Evolutionary conservation across 1,140 invertebrate species (phyloP).

Genomic region (Ceratina japonica): DNA sequence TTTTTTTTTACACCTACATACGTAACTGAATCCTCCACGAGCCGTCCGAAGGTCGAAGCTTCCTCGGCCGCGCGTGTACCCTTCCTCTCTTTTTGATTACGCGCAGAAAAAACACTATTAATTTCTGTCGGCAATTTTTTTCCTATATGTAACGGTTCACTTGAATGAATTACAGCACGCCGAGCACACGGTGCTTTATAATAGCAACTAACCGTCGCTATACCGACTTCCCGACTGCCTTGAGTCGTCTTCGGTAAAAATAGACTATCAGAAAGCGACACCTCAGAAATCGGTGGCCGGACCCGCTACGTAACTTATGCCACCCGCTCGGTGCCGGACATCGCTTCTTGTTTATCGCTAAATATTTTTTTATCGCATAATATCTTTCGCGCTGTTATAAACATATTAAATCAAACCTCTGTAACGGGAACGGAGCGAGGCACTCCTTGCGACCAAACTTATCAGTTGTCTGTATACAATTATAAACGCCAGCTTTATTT

Average conservation of each 20-base stretch:
- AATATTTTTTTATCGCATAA: too few relatives aligned
- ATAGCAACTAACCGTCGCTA: constrained; percentile 68
- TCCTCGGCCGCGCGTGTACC: not conserved
- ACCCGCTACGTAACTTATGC: constrained; percentile 22
- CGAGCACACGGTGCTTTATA: constrained; percentile 68
- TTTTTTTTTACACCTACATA: constrained; percentile 43
- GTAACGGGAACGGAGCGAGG: too few relatives aligned
- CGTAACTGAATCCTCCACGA: constrained; percentile 42
- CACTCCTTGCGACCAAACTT: too few relatives aligned
- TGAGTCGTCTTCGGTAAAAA: constrained; percentile 71
- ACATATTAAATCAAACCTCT: too few relatives aligned
- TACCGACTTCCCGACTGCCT: constrained; percentile 68
- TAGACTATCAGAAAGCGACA: constrained; percentile 75
- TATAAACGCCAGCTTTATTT: not conserved
- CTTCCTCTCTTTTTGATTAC: not conserved
- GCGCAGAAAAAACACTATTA: not conserved
- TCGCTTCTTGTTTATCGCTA: not conserved
- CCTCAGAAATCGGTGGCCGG: constrained; percentile 62
- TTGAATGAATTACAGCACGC: constrained; percentile 66
- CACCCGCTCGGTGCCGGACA: not conserved
- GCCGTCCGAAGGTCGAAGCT: constrained; percentile 4
- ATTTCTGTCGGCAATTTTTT: not conserved
- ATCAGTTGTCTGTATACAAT: not conserved
- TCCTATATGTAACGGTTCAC: constrained; percentile 30
- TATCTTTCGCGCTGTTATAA: too few relatives aligned